Percentiles rank a stretch among this genome's conserved stretches.
These are phyloP conservation scores for Margaritifera margaritifera DNA, from an alignment of 2,888 invertebrate species.

Conservation along the genomic window DNA sequence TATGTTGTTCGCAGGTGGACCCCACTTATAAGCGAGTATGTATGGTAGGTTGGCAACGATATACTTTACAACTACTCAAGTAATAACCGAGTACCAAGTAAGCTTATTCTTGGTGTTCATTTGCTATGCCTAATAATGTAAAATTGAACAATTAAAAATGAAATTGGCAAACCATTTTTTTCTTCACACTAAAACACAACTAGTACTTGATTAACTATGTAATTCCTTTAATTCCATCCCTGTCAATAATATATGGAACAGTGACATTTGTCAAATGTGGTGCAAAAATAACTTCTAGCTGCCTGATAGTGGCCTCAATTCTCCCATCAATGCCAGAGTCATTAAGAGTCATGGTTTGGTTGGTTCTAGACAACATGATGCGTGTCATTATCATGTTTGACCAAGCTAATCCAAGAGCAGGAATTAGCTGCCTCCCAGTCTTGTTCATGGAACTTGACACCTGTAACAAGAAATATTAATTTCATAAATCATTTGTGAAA, in stretches of 20 bases:
- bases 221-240: constrained; percentile 72
- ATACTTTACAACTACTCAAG: no score
- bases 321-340: constrained; percentile 34
- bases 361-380: constrained; percentile 74
- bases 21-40: no score
- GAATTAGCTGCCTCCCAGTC: constrained; percentile 67
- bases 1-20: no score
- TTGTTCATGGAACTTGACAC: constrained; percentile 57
- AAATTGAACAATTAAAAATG: no score
- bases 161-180: no score
- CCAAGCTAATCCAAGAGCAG: constrained; percentile 81
- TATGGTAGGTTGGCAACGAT: no score
- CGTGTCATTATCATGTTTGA: constrained; percentile 79
- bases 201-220: constrained; percentile 8
- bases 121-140: no score
- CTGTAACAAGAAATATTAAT: constrained; percentile 30
- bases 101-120: no score
- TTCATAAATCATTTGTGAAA: not conserved
- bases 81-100: no score
- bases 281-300: constrained; percentile 77
- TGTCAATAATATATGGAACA: constrained; percentile 76
- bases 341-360: constrained; percentile 29
- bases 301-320: constrained; percentile 51
- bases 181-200: no score
- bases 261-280: constrained; percentile 76